These are phyloP conservation scores for Sparus aurata DNA, from an alignment of 2,797 vertebrate genomes.

Conservation along the genomic window DNA sequence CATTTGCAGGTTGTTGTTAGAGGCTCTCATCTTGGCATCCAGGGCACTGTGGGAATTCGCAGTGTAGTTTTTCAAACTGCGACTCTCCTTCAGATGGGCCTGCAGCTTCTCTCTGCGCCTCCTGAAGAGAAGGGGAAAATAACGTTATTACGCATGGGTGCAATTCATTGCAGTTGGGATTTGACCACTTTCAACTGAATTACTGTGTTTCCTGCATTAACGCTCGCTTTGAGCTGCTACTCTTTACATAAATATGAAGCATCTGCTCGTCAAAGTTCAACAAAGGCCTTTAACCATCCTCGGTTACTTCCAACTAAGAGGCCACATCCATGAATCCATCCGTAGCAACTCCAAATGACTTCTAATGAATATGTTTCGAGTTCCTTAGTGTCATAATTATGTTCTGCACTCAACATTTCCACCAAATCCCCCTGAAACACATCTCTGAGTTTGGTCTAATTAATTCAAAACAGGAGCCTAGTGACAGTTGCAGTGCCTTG, in stretches of 20 bases:
- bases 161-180: neutral
- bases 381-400: conserved; percentile 1
- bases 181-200: no score
- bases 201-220: neutral
- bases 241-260: neutral
- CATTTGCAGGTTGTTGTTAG: conserved; percentile 77
- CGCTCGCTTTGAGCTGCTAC: neutral
- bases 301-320: neutral
- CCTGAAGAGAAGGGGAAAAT: conserved; percentile 60
- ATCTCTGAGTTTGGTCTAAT: neutral
- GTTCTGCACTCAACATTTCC: neutral
- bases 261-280: neutral
- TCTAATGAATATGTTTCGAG: neutral
- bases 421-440: neutral
- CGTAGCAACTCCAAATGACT: neutral
- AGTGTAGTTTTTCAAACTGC: conserved; percentile 83
- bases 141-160: neutral
- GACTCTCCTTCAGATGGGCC: conserved; percentile 86
- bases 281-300: neutral
- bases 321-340: no score
- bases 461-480: neutral
- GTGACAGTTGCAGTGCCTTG: neutral
- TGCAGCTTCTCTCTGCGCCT: conserved; percentile 86
- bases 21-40: conserved; percentile 67
- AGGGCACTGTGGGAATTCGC: conserved; percentile 64